These are phyloP conservation scores for Botia almorhae DNA, from an alignment of 2,797 vertebrate genomes.

Conservation along the genomic window DNA sequence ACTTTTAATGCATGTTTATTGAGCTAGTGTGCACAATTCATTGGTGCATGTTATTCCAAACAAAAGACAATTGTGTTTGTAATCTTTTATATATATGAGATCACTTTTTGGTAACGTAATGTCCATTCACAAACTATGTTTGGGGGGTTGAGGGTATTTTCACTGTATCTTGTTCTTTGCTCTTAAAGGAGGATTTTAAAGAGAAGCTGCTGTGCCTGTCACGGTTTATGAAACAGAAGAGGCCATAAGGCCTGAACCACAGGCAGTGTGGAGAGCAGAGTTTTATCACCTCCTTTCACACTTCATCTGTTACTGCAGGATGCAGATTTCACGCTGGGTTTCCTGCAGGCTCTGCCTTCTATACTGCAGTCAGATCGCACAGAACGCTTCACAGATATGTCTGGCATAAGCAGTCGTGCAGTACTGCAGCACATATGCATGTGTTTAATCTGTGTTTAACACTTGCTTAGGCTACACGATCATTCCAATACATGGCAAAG, in stretches of 20 bases:
- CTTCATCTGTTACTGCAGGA: conserved; percentile 30
- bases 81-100: no score
- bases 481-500: neutral
- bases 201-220: no score
- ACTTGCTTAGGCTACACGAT: neutral
- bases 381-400: neutral
- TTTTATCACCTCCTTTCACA: conserved; percentile 57
- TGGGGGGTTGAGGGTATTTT: conserved; percentile 10
- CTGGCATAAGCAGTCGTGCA: neutral
- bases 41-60: no score
- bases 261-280: conserved; percentile 47
- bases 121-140: neutral
- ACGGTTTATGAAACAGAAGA: conserved; percentile 27
- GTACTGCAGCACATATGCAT: no score
- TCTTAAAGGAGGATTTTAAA: neutral
- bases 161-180: neutral
- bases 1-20: no score
- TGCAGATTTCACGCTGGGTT: conserved; percentile 44
- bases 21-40: no score
- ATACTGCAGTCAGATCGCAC: conserved; percentile 17
- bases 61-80: no score
- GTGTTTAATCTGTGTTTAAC: conserved; percentile 2
- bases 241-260: neutral
- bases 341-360: conserved; percentile 14
- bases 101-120: no score